Evolutionary conservation across 2,888 invertebrate species (phyloP).

Genomic region (Bursaphelenchus okinawaensis): DNA sequence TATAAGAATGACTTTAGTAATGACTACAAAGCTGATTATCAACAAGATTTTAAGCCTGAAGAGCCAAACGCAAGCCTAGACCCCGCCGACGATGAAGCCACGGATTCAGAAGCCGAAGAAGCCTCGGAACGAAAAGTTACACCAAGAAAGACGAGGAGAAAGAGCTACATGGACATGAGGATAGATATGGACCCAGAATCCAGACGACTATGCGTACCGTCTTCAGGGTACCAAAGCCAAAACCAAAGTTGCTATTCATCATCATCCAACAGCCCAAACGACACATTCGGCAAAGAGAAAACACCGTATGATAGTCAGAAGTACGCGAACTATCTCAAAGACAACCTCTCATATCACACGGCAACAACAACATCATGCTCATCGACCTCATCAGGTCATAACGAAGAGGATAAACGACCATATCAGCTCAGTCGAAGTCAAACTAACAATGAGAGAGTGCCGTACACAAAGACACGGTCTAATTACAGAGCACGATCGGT

Average conservation of each 20-base stretch:
- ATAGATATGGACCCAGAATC: not conserved
- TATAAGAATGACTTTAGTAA: too few relatives aligned
- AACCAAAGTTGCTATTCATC: conserved; percentile 35
- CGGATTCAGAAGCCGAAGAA: conserved; percentile 27
- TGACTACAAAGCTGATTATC: not conserved
- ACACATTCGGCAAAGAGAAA: conserved; percentile 10
- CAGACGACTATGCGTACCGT: conserved; percentile 23
- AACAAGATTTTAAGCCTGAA: too few relatives aligned
- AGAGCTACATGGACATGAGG: conserved; percentile 3
- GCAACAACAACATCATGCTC: conserved; percentile 12
- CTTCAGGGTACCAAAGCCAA: conserved; percentile 52
- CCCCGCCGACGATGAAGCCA: conserved; percentile 23
- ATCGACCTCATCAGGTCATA: not conserved
- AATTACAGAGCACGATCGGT: not conserved
- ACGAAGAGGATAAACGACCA: not conserved
- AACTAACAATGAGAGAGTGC: not conserved
- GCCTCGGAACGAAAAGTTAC: not conserved
- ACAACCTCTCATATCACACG: conserved; percentile 7
- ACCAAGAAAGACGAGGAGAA: conserved; percentile 8
- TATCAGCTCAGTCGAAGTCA: not conserved
- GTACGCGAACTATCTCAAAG: not conserved
- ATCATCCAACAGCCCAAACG: conserved; percentile 26
- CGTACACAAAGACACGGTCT: not conserved
- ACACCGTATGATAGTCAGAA: not conserved
- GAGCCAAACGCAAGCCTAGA: not conserved